phyloP scores from a whole-genome alignment of 2,797 vertebrate species.

The Acanthurus leucopareius region DNA sequence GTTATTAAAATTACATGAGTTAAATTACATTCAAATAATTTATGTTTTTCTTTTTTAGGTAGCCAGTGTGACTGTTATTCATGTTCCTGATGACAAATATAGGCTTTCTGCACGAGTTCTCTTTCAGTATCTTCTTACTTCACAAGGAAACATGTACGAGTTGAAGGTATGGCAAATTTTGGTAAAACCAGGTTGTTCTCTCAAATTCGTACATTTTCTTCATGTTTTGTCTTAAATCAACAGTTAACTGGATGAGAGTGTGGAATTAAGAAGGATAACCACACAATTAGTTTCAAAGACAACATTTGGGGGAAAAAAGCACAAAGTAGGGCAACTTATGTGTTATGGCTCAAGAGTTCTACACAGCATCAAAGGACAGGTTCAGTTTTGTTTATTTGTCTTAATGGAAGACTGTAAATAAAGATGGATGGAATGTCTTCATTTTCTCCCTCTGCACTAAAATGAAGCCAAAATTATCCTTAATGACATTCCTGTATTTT shows the following conservation, averaged over 20 bases:
- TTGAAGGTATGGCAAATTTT: slow-evolving; percentile 88
- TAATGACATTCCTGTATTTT: no score
- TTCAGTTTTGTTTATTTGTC: not conserved
- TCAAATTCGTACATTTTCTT: not conserved
- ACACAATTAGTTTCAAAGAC: no score
- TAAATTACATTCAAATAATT: no score
- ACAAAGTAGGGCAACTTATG: no score
- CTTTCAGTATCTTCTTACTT: slow-evolving; percentile 93
- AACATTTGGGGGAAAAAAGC: no score
- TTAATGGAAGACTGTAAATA: no score
- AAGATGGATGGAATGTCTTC: no score
- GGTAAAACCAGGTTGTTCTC: not conserved
- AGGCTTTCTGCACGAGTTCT: slow-evolving; percentile 90
- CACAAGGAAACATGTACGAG: slow-evolving; percentile 92
- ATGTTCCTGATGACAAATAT: slow-evolving; percentile 93
- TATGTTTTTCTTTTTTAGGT: slow-evolving; percentile 78
- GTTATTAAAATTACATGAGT: not conserved
- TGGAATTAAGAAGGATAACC: not conserved
- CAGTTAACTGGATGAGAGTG: not conserved
- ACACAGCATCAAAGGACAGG: not conserved
- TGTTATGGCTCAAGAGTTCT: not conserved
- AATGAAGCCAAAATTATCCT: no score
- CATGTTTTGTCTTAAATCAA: not conserved
- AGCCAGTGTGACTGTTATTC: slow-evolving; percentile 91
- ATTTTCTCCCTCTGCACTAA: no score